Evolutionary conservation across 2,888 invertebrate genomes (phyloP).

Genomic region (Seira ritae): DNA sequence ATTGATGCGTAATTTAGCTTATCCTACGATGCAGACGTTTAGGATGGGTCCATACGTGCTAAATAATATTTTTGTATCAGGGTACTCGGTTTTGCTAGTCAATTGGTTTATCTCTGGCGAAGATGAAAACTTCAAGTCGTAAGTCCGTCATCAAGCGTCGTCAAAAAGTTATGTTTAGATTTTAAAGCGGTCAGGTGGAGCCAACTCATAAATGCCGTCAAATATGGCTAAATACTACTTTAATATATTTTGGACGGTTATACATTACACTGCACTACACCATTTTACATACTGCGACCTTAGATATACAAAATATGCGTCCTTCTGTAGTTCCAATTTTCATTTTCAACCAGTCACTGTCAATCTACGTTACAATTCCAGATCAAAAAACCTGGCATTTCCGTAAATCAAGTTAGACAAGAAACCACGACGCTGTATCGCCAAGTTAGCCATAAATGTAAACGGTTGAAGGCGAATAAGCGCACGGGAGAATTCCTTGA

Average conservation of each 20-base stretch:
- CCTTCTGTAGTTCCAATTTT: no score
- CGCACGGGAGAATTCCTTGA: slow-evolving; percentile 19
- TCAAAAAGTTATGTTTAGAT: background rate
- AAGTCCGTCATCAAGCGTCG: background rate
- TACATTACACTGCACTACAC: no score
- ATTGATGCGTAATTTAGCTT: background rate
- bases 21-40: no score
- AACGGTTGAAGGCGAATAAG: background rate
- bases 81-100: no score
- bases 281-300: no score
- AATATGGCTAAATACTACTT: background rate
- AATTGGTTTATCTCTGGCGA: background rate
- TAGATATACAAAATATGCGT: no score
- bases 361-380: no score
- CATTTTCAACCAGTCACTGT: no score
- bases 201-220: background rate
- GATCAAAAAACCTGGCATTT: slow-evolving; percentile 38
- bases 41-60: background rate
- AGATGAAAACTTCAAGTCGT: background rate
- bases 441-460: background rate
- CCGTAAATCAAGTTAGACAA: slow-evolving; percentile 51
- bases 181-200: slow-evolving; percentile 2
- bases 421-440: background rate
- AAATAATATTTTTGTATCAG: background rate
- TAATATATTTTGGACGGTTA: no score